Percentiles rank a stretch among this genome's conserved stretches.
Conservation (phyloP, 1,140 invertebrate species). For the Bombus superbus region DNA sequence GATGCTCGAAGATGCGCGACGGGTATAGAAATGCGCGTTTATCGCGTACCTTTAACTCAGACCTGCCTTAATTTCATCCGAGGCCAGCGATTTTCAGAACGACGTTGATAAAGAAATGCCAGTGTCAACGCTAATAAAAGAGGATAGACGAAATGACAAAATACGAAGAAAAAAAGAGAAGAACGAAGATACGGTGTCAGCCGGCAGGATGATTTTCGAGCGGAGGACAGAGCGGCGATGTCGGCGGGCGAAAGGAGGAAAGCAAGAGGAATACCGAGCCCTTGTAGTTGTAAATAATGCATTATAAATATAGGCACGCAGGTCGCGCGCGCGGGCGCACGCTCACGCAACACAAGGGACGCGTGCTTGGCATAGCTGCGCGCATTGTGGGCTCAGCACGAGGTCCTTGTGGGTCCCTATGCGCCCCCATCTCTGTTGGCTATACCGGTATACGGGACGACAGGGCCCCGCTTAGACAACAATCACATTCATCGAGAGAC, state of each 20-base stretch:
- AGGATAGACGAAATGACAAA: too few species aligned
- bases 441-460: slow-evolving; percentile 67
- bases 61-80: too few species aligned
- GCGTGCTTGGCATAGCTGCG: slow-evolving; percentile 82
- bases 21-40: background rate
- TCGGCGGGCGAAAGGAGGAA: slow-evolving; percentile 34
- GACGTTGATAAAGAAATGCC: too few species aligned
- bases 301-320: slow-evolving; percentile 82
- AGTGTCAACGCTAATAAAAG: too few species aligned
- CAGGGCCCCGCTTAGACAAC: slow-evolving; percentile 78
- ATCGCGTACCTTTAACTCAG: too few species aligned
- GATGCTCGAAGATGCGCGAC: too few species aligned
- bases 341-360: slow-evolving; percentile 78
- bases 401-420: slow-evolving; percentile 68
- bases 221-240: slow-evolving; percentile 13
- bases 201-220: slow-evolving; percentile 2
- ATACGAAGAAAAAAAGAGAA: background rate
- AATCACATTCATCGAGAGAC: slow-evolving; percentile 82
- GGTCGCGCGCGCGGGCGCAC: slow-evolving; percentile 57
- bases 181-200: background rate
- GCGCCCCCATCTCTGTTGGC: slow-evolving; percentile 58
- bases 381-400: slow-evolving; percentile 79
- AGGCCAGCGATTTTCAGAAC: background rate
- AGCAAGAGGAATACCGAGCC: slow-evolving; percentile 58
- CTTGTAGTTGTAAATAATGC: slow-evolving; percentile 81